Base-by-base conservation (phyloP, 2,888 invertebrate species). In the Drosophila silvestris region DNA sequence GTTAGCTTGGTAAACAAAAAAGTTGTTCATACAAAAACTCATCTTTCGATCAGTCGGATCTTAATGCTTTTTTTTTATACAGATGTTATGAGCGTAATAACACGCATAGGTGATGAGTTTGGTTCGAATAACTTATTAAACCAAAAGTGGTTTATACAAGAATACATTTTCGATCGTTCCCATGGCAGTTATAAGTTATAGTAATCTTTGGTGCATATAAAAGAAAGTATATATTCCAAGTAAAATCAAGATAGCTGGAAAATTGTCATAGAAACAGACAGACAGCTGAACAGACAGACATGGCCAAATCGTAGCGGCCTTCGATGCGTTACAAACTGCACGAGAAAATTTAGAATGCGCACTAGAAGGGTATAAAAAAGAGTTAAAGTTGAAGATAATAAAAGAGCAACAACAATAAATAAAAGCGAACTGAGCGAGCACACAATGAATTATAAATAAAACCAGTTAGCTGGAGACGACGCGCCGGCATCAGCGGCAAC, bases 381-480 rank as follows among this genome's bases (percentile, higher is more conserved):
- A 67, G 64, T 59, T 70, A 65, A 77, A 71, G 70, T 74, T 71
- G 41, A 77, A 77, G 71, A 75, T 67, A 70, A 81, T 68, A 62
- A 70, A 65, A 79, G 26, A 80, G 69, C 67, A 71, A 58, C 64
- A 70, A 76, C 54, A 63, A 68, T 22, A 76, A 59, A 63, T n/a
- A 62, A 70, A 74, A 69, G 66, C 62, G 68, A 83, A 70, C 60
- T 51, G 62, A 78, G 70, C 74, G 52, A 79, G 67, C 79, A 68
- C 58, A 82, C 80, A 73, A 69, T 83, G 66, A 80, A 69, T 72
- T 52, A 68, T 39, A 73, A 54, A 56, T 33, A 66, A 81, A 79
- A 79, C 79, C 79, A 78, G 79, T 80, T 82, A 67, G 66, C 53
- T 61, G 64, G 67, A 72, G 72, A 77, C 67, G 78, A 61, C 64